Percentiles rank a stretch among this genome's conserved stretches.
phyloP scores from a whole-genome alignment of 64 coral and sea anemone species.

The Pachyseris speciosa region DNA sequence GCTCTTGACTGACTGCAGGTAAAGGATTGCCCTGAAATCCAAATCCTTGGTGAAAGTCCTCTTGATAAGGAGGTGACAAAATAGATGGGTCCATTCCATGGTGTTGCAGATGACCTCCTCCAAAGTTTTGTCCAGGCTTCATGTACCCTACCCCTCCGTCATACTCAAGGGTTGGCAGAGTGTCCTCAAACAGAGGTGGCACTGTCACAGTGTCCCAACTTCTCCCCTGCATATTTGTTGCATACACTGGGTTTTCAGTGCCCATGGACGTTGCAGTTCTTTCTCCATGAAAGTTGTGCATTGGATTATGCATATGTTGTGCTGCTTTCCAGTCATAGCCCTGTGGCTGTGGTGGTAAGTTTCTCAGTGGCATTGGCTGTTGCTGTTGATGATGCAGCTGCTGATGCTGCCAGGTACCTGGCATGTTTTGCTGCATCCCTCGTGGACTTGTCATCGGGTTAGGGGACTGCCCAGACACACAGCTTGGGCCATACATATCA shows the following conservation, averaged over 20 bases:
- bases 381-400: neutral
- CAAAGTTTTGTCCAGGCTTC: slow-evolving; percentile 22
- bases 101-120: slow-evolving; percentile 15
- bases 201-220: slow-evolving; percentile 32
- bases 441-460: slow-evolving; percentile 26
- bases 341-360: neutral
- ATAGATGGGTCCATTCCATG: slow-evolving; percentile 31
- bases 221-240: slow-evolving; percentile 47
- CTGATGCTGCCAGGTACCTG: slow-evolving; percentile 1
- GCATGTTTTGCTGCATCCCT: slow-evolving; percentile 39
- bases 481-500: slow-evolving; percentile 58
- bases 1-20: neutral
- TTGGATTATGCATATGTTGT: neutral
- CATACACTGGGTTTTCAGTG: slow-evolving; percentile 29
- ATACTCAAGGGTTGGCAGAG: slow-evolving; percentile 64
- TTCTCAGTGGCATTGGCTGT: neutral
- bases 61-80: slow-evolving; percentile 64
- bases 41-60: slow-evolving; percentile 36
- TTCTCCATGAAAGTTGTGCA: slow-evolving; percentile 15
- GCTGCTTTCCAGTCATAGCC: slow-evolving; percentile 25
- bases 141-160: slow-evolving; percentile 14
- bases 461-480: slow-evolving; percentile 15
- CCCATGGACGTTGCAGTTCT: neutral
- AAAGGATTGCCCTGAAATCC: slow-evolving; percentile 37
- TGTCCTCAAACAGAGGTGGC: slow-evolving; percentile 88